A percentile compares a stretch with the other conserved stretches of the same genome.
Conservation (phyloP, 2,888 invertebrate species). For the Macrosiphum euphorbiae region DNA sequence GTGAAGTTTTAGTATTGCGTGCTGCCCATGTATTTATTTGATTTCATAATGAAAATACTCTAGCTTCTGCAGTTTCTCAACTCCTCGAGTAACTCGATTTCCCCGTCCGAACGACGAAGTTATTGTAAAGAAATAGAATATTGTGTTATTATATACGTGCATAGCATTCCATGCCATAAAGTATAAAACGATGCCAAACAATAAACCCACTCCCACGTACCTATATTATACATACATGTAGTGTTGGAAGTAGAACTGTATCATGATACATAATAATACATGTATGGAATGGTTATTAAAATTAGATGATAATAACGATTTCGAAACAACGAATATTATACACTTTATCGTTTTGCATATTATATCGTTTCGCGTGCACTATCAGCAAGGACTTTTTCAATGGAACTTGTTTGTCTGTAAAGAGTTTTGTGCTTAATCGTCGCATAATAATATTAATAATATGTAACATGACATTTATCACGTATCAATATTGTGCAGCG, state of each 20-base stretch:
- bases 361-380: conserved; percentile 8
- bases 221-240: neutral
- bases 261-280: neutral
- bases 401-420: conserved; percentile 44
- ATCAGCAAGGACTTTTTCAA: conserved; percentile 47
- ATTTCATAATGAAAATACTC: conserved; percentile 4
- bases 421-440: conserved; percentile 39
- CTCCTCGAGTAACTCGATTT: conserved; percentile 12
- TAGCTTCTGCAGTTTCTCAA: conserved; percentile 1
- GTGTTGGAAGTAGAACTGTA: neutral
- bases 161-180: neutral
- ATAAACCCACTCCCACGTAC: conserved; percentile 4
- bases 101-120: neutral
- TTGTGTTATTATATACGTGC: neutral
- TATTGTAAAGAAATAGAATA: neutral
- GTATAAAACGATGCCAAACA: neutral
- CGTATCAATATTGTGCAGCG: conserved; percentile 8
- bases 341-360: conserved; percentile 16
- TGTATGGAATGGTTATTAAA: neutral
- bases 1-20: neutral
- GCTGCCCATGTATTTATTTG: neutral
- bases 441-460: neutral
- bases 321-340: conserved; percentile 5
- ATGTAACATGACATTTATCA: conserved; percentile 22
- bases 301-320: conserved; percentile 8